phyloP scores from a whole-genome alignment of 2,888 invertebrate species.

The Macrophya alboannulata region DNA sequence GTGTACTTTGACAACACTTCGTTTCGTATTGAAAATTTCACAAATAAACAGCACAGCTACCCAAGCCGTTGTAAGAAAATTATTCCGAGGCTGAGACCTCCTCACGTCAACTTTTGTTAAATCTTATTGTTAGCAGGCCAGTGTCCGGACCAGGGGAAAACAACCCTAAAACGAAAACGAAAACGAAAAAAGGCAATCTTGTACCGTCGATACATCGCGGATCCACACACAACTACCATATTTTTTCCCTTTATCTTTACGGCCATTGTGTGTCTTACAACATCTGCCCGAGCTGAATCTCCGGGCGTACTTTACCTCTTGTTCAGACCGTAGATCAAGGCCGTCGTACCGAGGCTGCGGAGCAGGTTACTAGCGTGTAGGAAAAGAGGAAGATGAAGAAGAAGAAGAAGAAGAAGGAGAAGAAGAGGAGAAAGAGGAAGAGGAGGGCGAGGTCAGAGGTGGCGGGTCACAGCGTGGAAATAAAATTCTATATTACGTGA shows the following conservation, averaged over 20 bases:
- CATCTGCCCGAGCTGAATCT: conserved; percentile 37
- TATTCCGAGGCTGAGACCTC: neutral
- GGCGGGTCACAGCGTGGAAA: conserved; percentile 49
- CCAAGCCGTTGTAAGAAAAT: neutral
- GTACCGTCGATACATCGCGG: conserved; percentile 35
- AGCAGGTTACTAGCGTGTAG: conserved; percentile 32
- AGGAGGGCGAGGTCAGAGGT: neutral
- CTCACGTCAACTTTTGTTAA: neutral
- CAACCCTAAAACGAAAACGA: neutral
- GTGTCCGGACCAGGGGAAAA: neutral
- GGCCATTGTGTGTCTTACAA: conserved; percentile 45
- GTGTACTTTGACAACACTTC: conserved; percentile 26
- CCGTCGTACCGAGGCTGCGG: conserved; percentile 21
- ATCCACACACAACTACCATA: conserved; percentile 3
- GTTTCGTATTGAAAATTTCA: conserved; percentile 1
- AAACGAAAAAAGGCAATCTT: conserved; percentile 15
- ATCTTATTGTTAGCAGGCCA: neutral
- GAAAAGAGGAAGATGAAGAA: neutral
- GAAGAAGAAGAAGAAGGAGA: neutral
- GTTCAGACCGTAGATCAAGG: conserved; percentile 54
- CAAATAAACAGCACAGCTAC: neutral
- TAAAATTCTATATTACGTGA: conserved; percentile 53
- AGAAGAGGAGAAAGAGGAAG: neutral
- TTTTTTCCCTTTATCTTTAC: conserved; percentile 46
- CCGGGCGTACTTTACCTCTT: conserved; percentile 51